Percentiles rank a stretch among this genome's conserved stretches.
Evolutionary conservation across 1,140 invertebrate genomes (phyloP).

Genomic region (Caerostris extrusa): DNA sequence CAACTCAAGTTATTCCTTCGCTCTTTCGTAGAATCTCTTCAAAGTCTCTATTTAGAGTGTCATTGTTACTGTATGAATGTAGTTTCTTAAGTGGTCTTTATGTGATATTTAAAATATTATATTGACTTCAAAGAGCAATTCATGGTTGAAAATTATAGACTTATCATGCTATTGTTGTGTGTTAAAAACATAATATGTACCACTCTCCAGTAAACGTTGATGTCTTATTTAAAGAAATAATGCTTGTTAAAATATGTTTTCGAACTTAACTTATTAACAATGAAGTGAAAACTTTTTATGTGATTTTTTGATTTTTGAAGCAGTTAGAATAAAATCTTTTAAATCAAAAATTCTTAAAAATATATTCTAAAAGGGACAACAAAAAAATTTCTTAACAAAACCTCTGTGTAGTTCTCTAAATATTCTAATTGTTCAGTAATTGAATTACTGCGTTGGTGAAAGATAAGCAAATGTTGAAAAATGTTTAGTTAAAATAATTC

Average conservation of each 20-base stretch:
- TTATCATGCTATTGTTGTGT: not conserved
- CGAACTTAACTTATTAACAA: not conserved
- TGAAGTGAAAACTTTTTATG: not conserved
- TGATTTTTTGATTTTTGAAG: too few species aligned
- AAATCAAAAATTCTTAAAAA: too few species aligned
- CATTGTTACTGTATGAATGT: not conserved
- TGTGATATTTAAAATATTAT: slow-evolving; percentile 9
- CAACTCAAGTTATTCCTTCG: not conserved
- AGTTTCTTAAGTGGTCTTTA: slow-evolving; percentile 12
- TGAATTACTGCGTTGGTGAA: too few species aligned
- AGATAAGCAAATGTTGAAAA: too few species aligned
- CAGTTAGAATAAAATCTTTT: too few species aligned
- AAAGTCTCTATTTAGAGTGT: slow-evolving; percentile 1
- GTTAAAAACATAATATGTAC: not conserved
- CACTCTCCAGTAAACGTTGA: not conserved
- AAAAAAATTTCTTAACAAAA: too few species aligned
- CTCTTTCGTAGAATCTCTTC: slow-evolving; percentile 15
- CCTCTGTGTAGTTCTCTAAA: too few species aligned
- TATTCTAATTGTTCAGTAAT: too few species aligned
- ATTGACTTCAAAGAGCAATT: not conserved
- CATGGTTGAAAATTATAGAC: not conserved
- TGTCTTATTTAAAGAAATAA: not conserved
- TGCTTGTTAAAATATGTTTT: not conserved
- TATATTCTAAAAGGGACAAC: too few species aligned
- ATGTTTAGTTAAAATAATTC: too few species aligned